Evolutionary conservation across 2,888 invertebrate species (phyloP).

Genomic region (Tinea semifulvella): DNA sequence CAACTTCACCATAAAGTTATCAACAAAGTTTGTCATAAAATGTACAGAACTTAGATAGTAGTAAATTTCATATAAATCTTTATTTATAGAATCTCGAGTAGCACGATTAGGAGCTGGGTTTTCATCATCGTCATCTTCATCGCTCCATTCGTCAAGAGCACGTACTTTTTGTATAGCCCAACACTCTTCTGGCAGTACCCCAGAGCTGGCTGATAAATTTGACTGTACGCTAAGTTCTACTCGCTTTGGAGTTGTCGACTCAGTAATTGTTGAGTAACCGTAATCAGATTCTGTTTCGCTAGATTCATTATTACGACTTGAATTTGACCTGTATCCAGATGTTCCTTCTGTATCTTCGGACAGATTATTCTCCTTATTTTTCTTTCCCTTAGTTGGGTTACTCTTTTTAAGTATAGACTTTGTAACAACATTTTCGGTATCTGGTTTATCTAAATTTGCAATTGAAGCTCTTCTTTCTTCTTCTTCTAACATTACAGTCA

Average conservation of each 20-base stretch:
- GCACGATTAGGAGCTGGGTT: conserved; percentile 19
- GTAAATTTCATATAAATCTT: conserved; percentile 47
- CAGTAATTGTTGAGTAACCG: conserved; percentile 70
- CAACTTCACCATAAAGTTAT: conserved; percentile 69
- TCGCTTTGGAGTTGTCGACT: conserved; percentile 66
- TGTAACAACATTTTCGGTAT: conserved; percentile 28
- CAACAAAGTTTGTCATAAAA: conserved; percentile 76
- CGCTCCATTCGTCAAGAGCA: conserved; percentile 41
- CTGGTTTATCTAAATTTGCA: conserved; percentile 22
- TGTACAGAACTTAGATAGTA: conserved; percentile 70
- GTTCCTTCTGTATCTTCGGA: conserved; percentile 52
- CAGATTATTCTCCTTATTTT: conserved; percentile 29
- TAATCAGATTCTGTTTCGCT: conserved; percentile 69
- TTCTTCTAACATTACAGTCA: conserved; percentile 24
- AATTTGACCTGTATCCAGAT: conserved; percentile 65
- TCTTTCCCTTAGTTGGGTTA: conserved; percentile 31
- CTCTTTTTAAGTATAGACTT: conserved; percentile 48
- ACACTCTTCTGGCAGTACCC: conserved; percentile 60
- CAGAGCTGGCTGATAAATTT: conserved; percentile 43
- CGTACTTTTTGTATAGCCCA: conserved; percentile 55
- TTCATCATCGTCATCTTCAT: conserved; percentile 39
- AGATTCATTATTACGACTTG: conserved; percentile 47
- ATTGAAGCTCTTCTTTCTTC: conserved; percentile 16
- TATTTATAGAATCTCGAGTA: conserved; percentile 36
- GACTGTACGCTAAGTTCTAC: conserved; percentile 49